Base-by-base conservation (phyloP, 2,797 vertebrate genomes). In the Schizopygopsis malacanthus region DNA sequence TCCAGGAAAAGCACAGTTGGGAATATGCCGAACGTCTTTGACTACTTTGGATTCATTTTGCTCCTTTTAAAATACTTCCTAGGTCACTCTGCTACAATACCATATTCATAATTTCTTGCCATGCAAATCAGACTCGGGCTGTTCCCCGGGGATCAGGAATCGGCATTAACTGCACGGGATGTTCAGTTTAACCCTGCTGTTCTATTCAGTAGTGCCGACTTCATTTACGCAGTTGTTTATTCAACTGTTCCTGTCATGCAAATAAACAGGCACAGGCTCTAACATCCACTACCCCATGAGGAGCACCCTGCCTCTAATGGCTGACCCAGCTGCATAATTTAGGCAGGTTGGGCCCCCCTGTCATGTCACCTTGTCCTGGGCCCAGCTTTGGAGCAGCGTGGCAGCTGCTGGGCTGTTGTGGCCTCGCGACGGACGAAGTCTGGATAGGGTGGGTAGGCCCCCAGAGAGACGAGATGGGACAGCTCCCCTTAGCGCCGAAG, bases 391-490 rank as follows among this genome's bases (percentile, higher is more conserved):
- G 88, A 86, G 85, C 73, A 18, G 59, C 2, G 11, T 72, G 72
- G 87, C 90, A 91, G 90, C 92, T 90, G 91, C 89, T 84, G 87
- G 85, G 83, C 90, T 90, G 89, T 90, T 89, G 89, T 86, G 80
- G 81, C 87, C 85, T 83, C 82, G 71, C 76, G 85, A 81, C 43
- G 81, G 83, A 76, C 47, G 81, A 69, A 83, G 59, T 82, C 56
- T 82, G 82, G 86, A 81, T 71, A 82, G 85, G 70, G 59, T 78
- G 75, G 78, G 80, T 85, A 69, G 70, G 72, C 83, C 76, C 81
- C 80, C 2, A 82, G 79, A 78, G 69, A 56, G 87, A 73, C 69
- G 59, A 76, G 73, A 72, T 56, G 81, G 87, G 85, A 87, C 86
- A 87, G 90, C 89, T 87, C 86, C 86, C 89, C 88, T 89, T 81